Conservation (phyloP, 2,113 vertebrate species). For the Malurus cyaneus region DNA sequence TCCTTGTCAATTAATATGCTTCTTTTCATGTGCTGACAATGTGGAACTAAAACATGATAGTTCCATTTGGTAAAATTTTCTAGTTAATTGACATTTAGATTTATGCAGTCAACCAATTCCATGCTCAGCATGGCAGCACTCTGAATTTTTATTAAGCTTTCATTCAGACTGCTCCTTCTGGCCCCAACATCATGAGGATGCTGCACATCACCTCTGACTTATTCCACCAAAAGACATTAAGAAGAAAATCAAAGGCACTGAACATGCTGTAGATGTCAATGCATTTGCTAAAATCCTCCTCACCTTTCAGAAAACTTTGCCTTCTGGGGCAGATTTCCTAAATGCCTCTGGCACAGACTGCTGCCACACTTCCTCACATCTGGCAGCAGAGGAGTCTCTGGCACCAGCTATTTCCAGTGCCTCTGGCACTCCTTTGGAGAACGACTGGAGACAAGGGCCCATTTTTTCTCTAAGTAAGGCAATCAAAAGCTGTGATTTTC, state of each 20-base stretch:
- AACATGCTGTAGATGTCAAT: not conserved
- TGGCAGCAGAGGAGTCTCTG: not conserved
- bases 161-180: not conserved
- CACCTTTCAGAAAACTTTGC: not conserved
- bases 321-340: not conserved
- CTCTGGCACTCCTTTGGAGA: not conserved
- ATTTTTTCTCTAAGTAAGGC: not conserved
- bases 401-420: not conserved
- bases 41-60: not conserved
- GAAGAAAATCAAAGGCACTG: not conserved
- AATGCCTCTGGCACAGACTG: not conserved
- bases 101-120: not conserved
- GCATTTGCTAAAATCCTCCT: not conserved
- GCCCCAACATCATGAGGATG: not conserved
- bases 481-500: not conserved
- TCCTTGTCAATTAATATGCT: not conserved
- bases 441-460: not conserved
- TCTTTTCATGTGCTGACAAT: not conserved
- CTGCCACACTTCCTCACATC: not conserved
- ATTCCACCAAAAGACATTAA: not conserved
- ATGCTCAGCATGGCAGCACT: not conserved
- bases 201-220: not conserved
- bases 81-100: conserved; percentile 43
- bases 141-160: conserved; percentile 10
- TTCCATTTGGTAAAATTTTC: not conserved